Base-by-base conservation (phyloP, 2,113 vertebrate genomes). In the Ondatra zibethicus region DNA sequence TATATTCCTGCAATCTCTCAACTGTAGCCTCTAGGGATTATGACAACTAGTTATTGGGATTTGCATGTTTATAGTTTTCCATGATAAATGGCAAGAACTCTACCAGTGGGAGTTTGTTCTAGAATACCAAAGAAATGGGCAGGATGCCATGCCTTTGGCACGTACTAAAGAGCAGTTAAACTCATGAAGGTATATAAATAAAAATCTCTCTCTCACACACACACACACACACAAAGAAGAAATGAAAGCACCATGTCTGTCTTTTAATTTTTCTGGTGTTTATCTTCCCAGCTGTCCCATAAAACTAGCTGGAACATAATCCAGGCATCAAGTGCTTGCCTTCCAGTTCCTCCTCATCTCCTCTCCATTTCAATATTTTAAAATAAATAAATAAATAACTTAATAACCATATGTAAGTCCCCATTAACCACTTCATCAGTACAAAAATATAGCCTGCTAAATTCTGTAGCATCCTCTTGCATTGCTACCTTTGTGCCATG, bases 111-210 rank as follows among this genome's bases (percentile, higher is more conserved):
- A 91, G 7, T 88, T 90, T 92, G 11, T 61, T 91, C 58, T 89
- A 33, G 39, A 94, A 82, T 87, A 86, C 45, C 93, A 93, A 95
- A 96, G 81, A 97, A 89, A 96, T 92, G 87, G 72, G 82, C 89
- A 97, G 25, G 39, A 76, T 93, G 86, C 29, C 80, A 82, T 73
- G 45, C 94, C 75, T 88, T 85, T 77, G 75, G 76, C 70, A 89
- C 4, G 88, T 33, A 92, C 0, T 66, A 14, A 78, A 92, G 31
- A 91, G 39, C 45, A 68, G 39, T 61, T 47, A 4, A 95, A 61
- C 55, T 96, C 75, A 94, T 89, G 29, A 96, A 96, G 25, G 50
- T 58, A 96, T n/a, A 93, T 23, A 93, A 96, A 93, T 89, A 89
- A 95, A 95, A 89, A 93, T 58, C 55, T 6, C 55, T 47, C 47